Percentiles rank a stretch among this genome's conserved stretches.
phyloP scores from a whole-genome alignment of 1,140 invertebrate genomes.

The Halictus rubicundus region DNA sequence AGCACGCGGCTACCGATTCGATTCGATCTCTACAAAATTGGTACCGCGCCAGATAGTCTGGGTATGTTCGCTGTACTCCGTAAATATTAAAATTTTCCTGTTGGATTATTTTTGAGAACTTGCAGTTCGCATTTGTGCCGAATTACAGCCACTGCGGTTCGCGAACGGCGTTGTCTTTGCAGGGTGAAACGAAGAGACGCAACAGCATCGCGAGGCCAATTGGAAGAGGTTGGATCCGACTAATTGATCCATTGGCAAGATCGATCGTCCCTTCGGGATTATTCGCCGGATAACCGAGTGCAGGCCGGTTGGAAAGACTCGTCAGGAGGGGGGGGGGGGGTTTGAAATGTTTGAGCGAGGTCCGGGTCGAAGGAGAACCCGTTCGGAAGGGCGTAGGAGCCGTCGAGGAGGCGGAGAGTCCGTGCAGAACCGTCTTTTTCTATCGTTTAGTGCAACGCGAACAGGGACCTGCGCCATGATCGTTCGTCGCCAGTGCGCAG shows the following conservation, averaged over 20 bases:
- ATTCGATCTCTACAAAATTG: no score
- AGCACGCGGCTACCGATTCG: no score
- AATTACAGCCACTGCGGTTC: no score
- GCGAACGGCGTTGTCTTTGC: no score
- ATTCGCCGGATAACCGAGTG: constrained; percentile 10
- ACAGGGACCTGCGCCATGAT: constrained; percentile 51
- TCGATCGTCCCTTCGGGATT: not conserved
- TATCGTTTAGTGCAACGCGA: constrained; percentile 27
- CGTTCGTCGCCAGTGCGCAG: constrained; percentile 37
- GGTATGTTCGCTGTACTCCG: no score
- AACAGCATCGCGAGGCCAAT: no score
- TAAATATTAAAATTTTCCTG: no score
- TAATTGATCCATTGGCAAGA: not conserved
- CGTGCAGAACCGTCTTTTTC: constrained; percentile 49
- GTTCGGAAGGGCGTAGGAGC: constrained; percentile 46
- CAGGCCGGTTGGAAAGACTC: not conserved
- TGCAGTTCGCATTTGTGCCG: no score
- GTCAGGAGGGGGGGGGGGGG: no score
- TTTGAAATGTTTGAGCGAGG: not conserved
- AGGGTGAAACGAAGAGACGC: no score
- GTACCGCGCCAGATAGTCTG: no score
- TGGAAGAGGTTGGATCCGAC: not conserved
- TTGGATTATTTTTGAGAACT: no score
- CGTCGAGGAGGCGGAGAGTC: constrained; percentile 21
- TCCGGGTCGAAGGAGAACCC: not conserved